These are phyloP conservation scores for Ceratotherium simum DNA, from an alignment of 2,113 vertebrate genomes.

Conservation along the genomic window DNA sequence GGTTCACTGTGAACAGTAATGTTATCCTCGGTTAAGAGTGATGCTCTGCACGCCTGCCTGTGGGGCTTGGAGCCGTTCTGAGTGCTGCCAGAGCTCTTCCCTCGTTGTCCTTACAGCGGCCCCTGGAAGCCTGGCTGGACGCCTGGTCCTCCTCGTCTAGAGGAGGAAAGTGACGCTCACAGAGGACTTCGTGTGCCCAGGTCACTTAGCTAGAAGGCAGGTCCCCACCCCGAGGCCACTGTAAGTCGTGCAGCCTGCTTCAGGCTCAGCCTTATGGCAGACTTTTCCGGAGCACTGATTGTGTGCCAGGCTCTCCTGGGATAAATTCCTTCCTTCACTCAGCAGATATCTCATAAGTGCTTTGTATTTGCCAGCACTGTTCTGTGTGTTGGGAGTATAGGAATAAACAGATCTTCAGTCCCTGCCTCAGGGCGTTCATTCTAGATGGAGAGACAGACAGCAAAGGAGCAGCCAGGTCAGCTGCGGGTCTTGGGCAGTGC, in stretches of 20 bases:
- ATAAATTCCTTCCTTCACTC: neutral
- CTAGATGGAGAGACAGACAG: neutral
- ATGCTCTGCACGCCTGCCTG: rapidly evolving
- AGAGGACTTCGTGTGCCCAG: neutral
- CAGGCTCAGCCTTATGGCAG: neutral
- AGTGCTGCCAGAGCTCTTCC: neutral
- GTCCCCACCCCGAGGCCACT: rapidly evolving
- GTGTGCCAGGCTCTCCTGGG: neutral
- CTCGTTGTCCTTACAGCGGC: rapidly evolving
- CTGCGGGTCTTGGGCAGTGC: no score
- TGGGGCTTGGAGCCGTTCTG: neutral
- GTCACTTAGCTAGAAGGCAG: neutral
- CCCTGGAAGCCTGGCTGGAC: neutral
- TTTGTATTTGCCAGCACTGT: neutral
- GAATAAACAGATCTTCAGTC: neutral
- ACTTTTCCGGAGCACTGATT: rapidly evolving
- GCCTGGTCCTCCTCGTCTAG: neutral
- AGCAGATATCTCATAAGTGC: no score
- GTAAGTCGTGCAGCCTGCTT: rapidly evolving
- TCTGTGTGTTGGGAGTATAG: neutral
- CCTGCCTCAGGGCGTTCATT: neutral
- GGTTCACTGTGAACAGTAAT: rapidly evolving
- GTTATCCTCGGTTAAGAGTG: neutral
- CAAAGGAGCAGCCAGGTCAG: neutral
- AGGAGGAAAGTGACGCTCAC: neutral